Evolutionary conservation across 2,113 vertebrate genomes (phyloP), one percentile per base, ranked within the genome.

Genomic region (Scytalopus superciliaris): DNA sequence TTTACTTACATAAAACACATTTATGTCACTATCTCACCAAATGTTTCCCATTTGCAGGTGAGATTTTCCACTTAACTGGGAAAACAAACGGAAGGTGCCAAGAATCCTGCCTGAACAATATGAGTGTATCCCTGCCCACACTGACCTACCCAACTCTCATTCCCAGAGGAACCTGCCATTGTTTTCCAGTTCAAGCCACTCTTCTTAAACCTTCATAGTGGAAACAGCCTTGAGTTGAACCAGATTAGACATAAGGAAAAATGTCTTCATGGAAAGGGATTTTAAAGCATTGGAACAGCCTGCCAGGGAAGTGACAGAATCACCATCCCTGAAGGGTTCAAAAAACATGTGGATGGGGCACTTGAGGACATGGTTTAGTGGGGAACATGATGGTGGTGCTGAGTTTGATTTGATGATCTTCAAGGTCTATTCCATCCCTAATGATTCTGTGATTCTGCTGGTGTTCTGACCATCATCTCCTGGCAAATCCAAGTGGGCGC

Each of bases 21-120:
- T 74, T 90, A 83, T 96, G 95, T 90, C 75, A 78, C 77, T 72
- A 73, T 64, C 95, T 94, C 81, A 67, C 80, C 57, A 66, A 87
- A 40, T 10, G 39, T 40, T 52, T 84, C 47, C 80, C 80, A 49
- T 83, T 89, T 74, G 50, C 78, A 72, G 86, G 90, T 93, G 88
- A 89, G 79, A 93, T 72, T 84, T 94, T 87, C 93, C 73, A 92
- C 90, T 95, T 97, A 86, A 87, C 95, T 79, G 91, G 76, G 57
- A 92, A 91, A 60, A 89, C 53, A 96, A 93, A 89, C 52, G 72
- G 66, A 89, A 91, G 44, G 67, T 96, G 75, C 94, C 88, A 92
- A 74, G 77, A 95, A 87, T 19, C 83, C 79, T 66, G 67, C 72
- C 75, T 70, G 69, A 89, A 62, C 62, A 0, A 24, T 73, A 42